A percentile compares a stretch with the other conserved stretches of the same genome.
phyloP scores from a whole-genome alignment of 2,113 vertebrate species.

The Peromyscus polionotus region DNA sequence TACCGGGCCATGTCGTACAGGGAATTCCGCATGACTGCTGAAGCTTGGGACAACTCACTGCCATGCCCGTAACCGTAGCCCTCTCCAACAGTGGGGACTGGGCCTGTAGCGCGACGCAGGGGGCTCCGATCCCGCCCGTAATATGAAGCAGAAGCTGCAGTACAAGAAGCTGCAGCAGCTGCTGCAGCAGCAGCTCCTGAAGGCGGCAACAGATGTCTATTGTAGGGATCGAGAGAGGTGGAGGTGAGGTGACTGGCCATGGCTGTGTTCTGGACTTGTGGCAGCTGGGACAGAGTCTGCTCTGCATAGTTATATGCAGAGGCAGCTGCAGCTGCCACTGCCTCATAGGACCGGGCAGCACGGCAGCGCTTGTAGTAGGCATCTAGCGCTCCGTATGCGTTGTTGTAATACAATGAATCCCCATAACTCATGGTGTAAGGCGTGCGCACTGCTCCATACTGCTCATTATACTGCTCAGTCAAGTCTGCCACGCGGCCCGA shows the following conservation, averaged over 20 bases:
- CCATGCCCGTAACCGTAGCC: slow-evolving; percentile 90
- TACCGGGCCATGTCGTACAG: slow-evolving; percentile 93
- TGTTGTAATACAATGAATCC: slow-evolving; percentile 94
- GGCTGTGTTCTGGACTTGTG: slow-evolving; percentile 90
- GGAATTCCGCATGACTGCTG: slow-evolving; percentile 89
- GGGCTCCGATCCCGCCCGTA: slow-evolving; percentile 97
- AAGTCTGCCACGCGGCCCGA: slow-evolving; percentile 94
- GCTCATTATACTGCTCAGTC: slow-evolving; percentile 92
- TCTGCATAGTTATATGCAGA: slow-evolving; percentile 93
- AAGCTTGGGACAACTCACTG: slow-evolving; percentile 92
- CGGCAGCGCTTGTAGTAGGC: slow-evolving; percentile 99
- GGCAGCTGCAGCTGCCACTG: slow-evolving; percentile 87
- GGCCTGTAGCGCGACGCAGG: slow-evolving; percentile 91
- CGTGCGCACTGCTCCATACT: slow-evolving; percentile 91
- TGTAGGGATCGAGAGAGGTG: slow-evolving; percentile 92
- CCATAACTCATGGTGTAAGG: slow-evolving; percentile 93
- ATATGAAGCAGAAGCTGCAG: slow-evolving; percentile 90
- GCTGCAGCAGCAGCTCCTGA: slow-evolving; percentile 87
- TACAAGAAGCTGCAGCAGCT: slow-evolving; percentile 83
- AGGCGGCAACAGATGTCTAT: slow-evolving; percentile 92
- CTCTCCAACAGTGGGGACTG: slow-evolving; percentile 90
- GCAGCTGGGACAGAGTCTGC: slow-evolving; percentile 92
- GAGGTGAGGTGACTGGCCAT: slow-evolving; percentile 92
- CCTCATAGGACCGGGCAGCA: slow-evolving; percentile 88
- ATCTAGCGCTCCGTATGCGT: slow-evolving; percentile 95